Percentiles rank a stretch among this genome's conserved stretches.
Evolutionary conservation across 2,888 invertebrate species (phyloP).

Genomic region (Imbricaverruca yamaguchii): DNA sequence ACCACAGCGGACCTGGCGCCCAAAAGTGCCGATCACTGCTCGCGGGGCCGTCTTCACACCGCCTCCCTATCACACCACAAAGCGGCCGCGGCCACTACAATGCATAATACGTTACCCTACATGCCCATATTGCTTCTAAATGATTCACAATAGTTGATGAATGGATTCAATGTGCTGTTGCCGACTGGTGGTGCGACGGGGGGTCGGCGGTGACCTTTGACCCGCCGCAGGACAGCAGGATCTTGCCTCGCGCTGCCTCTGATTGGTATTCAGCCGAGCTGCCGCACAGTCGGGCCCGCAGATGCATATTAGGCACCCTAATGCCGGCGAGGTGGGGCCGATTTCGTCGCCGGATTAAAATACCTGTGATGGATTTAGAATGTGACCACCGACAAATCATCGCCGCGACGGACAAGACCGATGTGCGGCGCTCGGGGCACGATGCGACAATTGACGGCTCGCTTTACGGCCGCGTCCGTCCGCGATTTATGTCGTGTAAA

Average conservation of each 20-base stretch:
- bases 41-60: background rate
- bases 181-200: conserved; percentile 10
- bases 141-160: conserved; percentile 21
- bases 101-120: conserved; percentile 12
- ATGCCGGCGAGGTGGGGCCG: background rate
- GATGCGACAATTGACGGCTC: background rate
- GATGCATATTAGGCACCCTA: background rate
- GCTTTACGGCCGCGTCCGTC: background rate
- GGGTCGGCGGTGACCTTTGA: background rate
- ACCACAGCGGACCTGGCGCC: background rate
- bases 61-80: background rate
- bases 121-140: conserved; percentile 20
- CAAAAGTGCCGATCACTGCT: background rate
- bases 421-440: background rate
- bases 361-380: background rate
- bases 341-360: conserved; percentile 6
- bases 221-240: conserved; percentile 12
- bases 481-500: conserved; percentile 4
- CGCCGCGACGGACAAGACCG: background rate
- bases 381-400: conserved; percentile 10
- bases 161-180: conserved; percentile 18
- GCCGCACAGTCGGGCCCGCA: background rate
- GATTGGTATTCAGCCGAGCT: background rate
- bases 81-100: background rate
- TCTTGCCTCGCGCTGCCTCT: background rate